Conservation (phyloP, 2,797 vertebrate genomes). For the Phrynocephalus forsythii region DNA sequence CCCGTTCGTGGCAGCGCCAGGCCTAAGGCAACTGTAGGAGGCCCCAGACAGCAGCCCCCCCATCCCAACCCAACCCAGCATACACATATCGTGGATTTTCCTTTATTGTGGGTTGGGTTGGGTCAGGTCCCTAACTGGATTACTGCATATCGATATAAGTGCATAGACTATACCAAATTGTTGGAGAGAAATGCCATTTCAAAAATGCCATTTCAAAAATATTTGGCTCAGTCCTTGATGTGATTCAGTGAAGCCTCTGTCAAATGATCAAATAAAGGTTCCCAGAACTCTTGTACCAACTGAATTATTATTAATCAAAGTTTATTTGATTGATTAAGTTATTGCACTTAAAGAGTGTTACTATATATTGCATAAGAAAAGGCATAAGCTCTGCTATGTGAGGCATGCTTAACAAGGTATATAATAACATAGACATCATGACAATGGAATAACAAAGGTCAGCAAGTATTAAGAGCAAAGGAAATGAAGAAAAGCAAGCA, state of each 20-base stretch:
- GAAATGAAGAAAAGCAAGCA: background rate
- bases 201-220: background rate
- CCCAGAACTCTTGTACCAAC: background rate
- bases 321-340: background rate
- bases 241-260: background rate
- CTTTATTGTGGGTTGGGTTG: too few relatives aligned
- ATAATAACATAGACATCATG: slow-evolving; percentile 5
- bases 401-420: background rate
- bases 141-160: background rate
- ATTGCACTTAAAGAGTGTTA: background rate
- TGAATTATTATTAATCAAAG: background rate
- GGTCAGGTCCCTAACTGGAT: too few relatives aligned
- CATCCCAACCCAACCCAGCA: too few relatives aligned
- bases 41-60: too few relatives aligned
- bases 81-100: too few relatives aligned
- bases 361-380: background rate
- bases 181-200: background rate
- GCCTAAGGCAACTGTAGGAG: too few relatives aligned
- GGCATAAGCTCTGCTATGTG: background rate
- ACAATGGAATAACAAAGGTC: slow-evolving; percentile 23
- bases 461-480: too few relatives aligned
- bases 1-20: too few relatives aligned
- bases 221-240: background rate
- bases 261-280: background rate
- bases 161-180: background rate